A percentile compares a stretch with the other conserved stretches of the same genome.
These are phyloP conservation scores for Ceyx cyanopectus DNA, from an alignment of 2,113 vertebrate genomes.

Conservation along the genomic window DNA sequence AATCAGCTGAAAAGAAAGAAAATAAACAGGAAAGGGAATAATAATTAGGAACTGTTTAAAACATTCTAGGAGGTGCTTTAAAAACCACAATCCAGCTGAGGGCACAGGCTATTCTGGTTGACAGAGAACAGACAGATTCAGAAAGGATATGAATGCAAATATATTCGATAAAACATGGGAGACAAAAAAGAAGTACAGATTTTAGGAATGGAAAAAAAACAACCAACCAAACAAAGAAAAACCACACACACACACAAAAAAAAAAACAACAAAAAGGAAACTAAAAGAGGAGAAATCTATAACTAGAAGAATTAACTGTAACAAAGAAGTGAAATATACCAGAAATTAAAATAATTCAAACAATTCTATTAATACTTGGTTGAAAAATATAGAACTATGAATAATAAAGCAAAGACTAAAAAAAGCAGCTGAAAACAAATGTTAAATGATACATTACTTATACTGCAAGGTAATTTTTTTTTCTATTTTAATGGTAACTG, in stretches of 20 bases:
- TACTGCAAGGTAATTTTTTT: neutral
- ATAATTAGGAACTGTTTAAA: conserved; percentile 30
- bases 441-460: neutral
- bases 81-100: conserved; percentile 10
- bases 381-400: neutral
- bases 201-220: neutral
- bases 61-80: conserved; percentile 12
- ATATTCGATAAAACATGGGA: neutral
- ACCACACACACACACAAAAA: neutral
- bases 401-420: neutral
- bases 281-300: neutral
- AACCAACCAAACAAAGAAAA: neutral
- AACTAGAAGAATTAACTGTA: neutral
- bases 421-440: neutral
- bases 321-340: neutral
- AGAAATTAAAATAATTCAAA: neutral
- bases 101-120: neutral
- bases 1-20: conserved; percentile 21
- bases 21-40: conserved; percentile 23
- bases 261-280: neutral
- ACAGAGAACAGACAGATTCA: neutral
- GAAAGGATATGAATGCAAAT: neutral
- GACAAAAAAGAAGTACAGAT: neutral
- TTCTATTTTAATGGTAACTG: neutral
- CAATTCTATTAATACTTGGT: neutral